Evolutionary conservation across 2,888 invertebrate species (phyloP).

Genomic region (Tanypteryx hageni): DNA sequence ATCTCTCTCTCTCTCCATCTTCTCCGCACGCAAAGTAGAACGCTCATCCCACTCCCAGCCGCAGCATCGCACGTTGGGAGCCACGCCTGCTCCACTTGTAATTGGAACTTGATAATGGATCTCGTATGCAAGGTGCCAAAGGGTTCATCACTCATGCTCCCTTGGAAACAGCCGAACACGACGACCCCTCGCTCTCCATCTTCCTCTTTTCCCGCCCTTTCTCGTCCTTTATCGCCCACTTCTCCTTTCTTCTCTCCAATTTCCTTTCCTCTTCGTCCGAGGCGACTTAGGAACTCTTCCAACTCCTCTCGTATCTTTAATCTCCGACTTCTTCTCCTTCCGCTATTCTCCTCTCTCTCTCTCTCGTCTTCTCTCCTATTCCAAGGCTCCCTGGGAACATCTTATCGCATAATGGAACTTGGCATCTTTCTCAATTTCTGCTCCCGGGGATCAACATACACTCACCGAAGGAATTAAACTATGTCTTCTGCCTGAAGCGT

Average conservation of each 20-base stretch:
- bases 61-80: background rate
- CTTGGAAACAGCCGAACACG: constrained; percentile 21
- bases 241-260: background rate
- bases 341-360: too few species aligned
- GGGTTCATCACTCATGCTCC: constrained; percentile 14
- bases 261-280: background rate
- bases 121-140: constrained; percentile 22
- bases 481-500: too few species aligned
- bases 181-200: background rate
- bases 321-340: too few species aligned
- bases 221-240: background rate
- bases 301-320: background rate
- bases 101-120: constrained; percentile 32
- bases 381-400: too few species aligned
- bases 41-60: background rate
- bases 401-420: too few species aligned
- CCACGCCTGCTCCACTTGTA: background rate
- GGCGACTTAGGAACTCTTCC: too few species aligned
- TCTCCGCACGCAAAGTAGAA: background rate
- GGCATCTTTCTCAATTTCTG: too few species aligned
- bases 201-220: background rate
- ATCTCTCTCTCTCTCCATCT: background rate
- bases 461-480: too few species aligned
- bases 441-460: too few species aligned
- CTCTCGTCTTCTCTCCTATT: too few species aligned